Evolutionary conservation across 2,113 vertebrate species (phyloP).

Genomic region (Pavo muticus): DNA sequence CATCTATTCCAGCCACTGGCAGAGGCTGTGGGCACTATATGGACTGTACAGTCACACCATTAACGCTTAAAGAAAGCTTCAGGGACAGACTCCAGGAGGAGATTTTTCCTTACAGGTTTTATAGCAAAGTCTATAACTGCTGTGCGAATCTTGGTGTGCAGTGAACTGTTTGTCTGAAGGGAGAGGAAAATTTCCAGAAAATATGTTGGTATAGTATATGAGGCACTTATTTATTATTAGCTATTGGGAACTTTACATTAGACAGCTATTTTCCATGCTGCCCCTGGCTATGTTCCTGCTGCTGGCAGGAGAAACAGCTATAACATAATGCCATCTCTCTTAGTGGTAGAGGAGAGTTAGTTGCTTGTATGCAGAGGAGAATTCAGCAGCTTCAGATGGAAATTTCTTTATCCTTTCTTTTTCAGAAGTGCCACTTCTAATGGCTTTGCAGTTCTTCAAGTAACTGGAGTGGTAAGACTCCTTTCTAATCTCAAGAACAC

Average conservation of each 20-base stretch:
- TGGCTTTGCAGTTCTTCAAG: neutral
- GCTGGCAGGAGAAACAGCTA: neutral
- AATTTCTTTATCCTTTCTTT: neutral
- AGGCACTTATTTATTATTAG: slow-evolving; percentile 11
- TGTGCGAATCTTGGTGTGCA: neutral
- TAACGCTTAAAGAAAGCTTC: neutral
- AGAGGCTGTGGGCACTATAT: neutral
- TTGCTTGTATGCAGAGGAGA: neutral
- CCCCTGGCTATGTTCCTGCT: slow-evolving; percentile 2
- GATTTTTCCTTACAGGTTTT: neutral
- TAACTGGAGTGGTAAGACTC: neutral
- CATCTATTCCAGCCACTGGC: neutral
- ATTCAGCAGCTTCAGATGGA: neutral
- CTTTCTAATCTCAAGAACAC: neutral
- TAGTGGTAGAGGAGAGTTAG: neutral
- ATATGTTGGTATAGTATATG: neutral
- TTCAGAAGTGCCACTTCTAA: neutral
- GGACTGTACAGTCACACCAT: neutral
- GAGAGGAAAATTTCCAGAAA: neutral
- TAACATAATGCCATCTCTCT: neutral
- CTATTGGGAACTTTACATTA: neutral
- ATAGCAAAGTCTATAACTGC: neutral
- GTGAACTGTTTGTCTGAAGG: neutral
- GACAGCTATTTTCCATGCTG: slow-evolving; percentile 8
- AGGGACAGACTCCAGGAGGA: neutral